phyloP scores from a whole-genome alignment of 2,888 invertebrate species.

The Hyles lineata region DNA sequence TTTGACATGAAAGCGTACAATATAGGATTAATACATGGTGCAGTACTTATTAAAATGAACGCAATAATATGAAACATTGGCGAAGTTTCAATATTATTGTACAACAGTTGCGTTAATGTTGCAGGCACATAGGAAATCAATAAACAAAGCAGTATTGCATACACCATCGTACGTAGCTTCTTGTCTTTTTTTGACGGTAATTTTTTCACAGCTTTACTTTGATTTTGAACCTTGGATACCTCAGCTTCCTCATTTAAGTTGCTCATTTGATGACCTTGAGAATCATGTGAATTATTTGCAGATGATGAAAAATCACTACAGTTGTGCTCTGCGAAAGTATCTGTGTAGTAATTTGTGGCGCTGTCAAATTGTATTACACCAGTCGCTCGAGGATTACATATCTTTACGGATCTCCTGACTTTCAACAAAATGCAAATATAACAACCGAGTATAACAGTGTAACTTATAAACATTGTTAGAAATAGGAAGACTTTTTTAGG shows the following conservation, averaged over 20 bases:
- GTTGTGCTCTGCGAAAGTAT: background rate
- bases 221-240: too few relatives aligned
- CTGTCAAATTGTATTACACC: too few relatives aligned
- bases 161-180: constrained; percentile 37
- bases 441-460: constrained; percentile 30
- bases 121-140: constrained; percentile 36
- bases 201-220: background rate
- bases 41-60: constrained; percentile 31
- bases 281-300: background rate
- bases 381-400: background rate
- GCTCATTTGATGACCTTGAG: constrained; percentile 18
- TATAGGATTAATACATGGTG: constrained; percentile 36
- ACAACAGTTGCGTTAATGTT: constrained; percentile 30
- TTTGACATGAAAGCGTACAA: constrained; percentile 39
- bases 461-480: constrained; percentile 31
- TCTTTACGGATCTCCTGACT: constrained; percentile 30
- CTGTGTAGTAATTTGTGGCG: background rate
- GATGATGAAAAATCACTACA: too few relatives aligned
- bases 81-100: background rate
- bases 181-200: constrained; percentile 37
- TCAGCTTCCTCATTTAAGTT: background rate
- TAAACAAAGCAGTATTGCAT: constrained; percentile 34
- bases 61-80: constrained; percentile 33
- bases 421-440: constrained; percentile 36
- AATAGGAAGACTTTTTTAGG: constrained; percentile 32